Conservation (phyloP, 2,888 invertebrate species). For the Drosophila robusta region DNA sequence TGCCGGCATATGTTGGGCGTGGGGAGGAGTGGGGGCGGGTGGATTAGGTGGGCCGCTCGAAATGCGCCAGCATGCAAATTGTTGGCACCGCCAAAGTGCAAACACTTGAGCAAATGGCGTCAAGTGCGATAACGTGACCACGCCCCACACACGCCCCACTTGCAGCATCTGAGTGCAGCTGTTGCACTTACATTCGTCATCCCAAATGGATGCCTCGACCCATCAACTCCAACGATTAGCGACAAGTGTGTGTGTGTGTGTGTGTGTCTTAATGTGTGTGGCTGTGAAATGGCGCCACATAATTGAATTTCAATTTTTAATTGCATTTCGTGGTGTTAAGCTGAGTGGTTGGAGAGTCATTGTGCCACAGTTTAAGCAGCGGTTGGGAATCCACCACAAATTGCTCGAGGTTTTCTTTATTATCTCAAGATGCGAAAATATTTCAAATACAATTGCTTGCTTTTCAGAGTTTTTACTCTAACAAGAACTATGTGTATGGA, state of each 20-base stretch:
- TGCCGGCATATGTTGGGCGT: background rate
- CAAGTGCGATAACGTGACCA: conserved; percentile 70
- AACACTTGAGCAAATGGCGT: conserved; percentile 74
- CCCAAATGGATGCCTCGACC: conserved; percentile 19
- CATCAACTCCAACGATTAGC: conserved; percentile 46
- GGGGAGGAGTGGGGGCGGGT: background rate
- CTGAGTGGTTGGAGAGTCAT: conserved; percentile 6
- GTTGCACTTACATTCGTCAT: conserved; percentile 33
- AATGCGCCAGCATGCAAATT: conserved; percentile 73
- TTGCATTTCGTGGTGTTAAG: conserved; percentile 27
- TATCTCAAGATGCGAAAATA: background rate
- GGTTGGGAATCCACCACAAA: background rate
- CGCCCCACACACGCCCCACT: conserved; percentile 20
- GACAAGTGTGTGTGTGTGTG: conserved; percentile 1
- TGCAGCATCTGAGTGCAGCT: background rate
- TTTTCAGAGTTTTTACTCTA: too few relatives aligned
- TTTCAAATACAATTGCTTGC: background rate
- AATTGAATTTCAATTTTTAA: conserved; percentile 60
- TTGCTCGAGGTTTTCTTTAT: background rate
- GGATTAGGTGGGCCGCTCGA: conserved; percentile 15
- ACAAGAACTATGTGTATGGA: too few relatives aligned
- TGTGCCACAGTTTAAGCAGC: background rate
- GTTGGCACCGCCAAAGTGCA: conserved; percentile 69
- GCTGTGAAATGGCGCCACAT: conserved; percentile 24
- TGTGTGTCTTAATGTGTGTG: background rate